Conservation (phyloP, 2,888 invertebrate species). For the Lasioglossum figueresi region DNA sequence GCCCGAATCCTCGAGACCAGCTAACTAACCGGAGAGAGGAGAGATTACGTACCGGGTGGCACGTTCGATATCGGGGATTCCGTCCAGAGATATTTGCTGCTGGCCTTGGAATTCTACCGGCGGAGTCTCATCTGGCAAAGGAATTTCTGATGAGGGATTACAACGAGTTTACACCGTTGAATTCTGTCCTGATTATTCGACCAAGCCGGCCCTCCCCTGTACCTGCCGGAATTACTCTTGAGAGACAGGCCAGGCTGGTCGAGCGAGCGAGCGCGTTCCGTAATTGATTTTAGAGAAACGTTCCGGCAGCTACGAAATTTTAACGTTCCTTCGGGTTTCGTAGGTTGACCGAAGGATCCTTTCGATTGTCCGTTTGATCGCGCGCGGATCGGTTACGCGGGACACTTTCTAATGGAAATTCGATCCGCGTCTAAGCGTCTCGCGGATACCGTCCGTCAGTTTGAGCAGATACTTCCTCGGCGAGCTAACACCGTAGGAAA, state of each 20-base stretch:
- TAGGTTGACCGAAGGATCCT: not conserved
- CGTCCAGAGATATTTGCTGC: conserved; percentile 52
- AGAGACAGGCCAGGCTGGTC: conserved; percentile 16
- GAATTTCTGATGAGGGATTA: conserved; percentile 70
- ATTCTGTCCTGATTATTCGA: conserved; percentile 61
- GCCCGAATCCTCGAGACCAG: conserved; percentile 78
- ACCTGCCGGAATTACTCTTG: conserved; percentile 37
- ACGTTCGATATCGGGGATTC: conserved; percentile 60
- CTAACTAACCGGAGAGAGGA: conserved; percentile 81
- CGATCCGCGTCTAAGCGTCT: not conserved
- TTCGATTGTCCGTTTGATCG: not conserved
- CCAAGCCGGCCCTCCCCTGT: conserved; percentile 5
- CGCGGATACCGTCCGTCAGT: not conserved
- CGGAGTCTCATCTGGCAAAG: conserved; percentile 59
- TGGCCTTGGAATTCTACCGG: conserved; percentile 45
- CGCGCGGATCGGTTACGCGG: not conserved
- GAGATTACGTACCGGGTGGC: conserved; percentile 80
- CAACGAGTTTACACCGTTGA: conserved; percentile 60
- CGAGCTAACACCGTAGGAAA: not conserved
- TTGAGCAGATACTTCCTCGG: not conserved
- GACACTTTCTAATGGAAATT: conserved; percentile 1
- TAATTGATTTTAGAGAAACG: conserved; percentile 59
- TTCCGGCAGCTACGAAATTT: not conserved
- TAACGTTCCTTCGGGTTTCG: not conserved
- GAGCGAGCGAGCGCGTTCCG: not conserved